Conservation (phyloP, 1,140 invertebrate genomes). For the Lepidostoma basale region DNA sequence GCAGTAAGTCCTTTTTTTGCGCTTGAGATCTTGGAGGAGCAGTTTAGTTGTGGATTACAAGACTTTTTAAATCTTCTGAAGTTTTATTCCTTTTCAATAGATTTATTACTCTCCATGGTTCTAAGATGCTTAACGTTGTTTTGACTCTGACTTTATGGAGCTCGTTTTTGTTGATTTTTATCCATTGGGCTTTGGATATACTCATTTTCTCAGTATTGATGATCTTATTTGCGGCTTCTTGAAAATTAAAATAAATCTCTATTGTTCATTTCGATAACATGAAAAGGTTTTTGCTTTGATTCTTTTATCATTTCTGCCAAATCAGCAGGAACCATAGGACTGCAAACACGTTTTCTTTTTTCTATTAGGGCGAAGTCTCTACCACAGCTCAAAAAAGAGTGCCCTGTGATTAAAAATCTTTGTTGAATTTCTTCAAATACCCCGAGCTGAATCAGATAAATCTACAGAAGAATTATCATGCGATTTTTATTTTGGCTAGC, state of each 20-base stretch:
- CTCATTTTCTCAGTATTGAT: not conserved
- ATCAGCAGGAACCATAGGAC: conserved; percentile 3
- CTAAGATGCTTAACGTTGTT: not conserved
- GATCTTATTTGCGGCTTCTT: not conserved
- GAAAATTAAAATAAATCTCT: not conserved
- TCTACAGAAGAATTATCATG: conserved; percentile 1
- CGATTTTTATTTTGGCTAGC: conserved; percentile 1
- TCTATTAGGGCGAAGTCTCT: conserved; percentile 8
- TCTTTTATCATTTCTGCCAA: conserved; percentile 15
- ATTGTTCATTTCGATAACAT: conserved; percentile 47
- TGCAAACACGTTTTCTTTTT: conserved; percentile 1
- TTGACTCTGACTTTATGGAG: not conserved
- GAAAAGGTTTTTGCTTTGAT: conserved; percentile 10
- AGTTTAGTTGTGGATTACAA: not conserved
- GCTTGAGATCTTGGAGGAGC: not conserved
- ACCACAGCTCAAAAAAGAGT: conserved; percentile 4
- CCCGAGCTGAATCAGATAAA: not conserved
- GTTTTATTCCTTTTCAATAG: not conserved
- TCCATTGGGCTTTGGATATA: not conserved
- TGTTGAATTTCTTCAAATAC: conserved; percentile 5
- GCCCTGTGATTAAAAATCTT: conserved; percentile 10
- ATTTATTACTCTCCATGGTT: not conserved
- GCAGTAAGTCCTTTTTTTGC: not conserved
- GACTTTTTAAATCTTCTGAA: not conserved
- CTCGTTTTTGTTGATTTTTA: not conserved